Evolutionary conservation across 2,113 vertebrate genomes (phyloP).

Genomic region (Barnardius zonarius): DNA sequence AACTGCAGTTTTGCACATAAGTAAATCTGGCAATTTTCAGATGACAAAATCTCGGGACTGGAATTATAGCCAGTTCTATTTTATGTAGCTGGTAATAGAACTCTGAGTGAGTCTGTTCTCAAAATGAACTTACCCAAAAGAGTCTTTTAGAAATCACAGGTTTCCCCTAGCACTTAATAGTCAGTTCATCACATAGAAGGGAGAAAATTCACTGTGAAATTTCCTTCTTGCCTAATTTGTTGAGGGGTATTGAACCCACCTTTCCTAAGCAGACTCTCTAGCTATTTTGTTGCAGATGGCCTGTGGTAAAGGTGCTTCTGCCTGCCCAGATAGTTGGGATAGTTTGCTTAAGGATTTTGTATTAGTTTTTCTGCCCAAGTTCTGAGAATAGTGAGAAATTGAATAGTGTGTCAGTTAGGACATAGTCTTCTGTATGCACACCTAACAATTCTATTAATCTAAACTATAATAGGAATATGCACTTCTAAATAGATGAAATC

Average conservation of each 20-base stretch:
- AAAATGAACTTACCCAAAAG: background rate
- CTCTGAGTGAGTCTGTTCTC: background rate
- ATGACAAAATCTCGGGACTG: background rate
- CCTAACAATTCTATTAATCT: background rate
- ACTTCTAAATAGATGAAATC: background rate
- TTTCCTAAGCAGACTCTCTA: background rate
- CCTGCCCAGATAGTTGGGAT: background rate
- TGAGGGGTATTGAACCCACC: background rate
- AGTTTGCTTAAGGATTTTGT: background rate
- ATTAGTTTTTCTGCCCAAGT: background rate
- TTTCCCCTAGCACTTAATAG: background rate
- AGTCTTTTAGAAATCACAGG: background rate
- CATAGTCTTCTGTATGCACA: accelerated
- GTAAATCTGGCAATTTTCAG: background rate
- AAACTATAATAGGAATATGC: background rate
- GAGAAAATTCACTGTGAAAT: background rate
- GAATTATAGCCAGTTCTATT: background rate
- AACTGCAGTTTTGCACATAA: background rate
- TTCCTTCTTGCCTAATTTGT: background rate
- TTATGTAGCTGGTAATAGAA: background rate
- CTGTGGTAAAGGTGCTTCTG: background rate
- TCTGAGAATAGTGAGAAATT: background rate
- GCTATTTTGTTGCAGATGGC: background rate
- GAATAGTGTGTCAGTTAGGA: background rate
- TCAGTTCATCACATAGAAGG: background rate